A percentile compares a stretch with the other conserved stretches of the same genome.
These are phyloP conservation scores for Diorhabda elongata DNA, from an alignment of 1,140 invertebrate species.

Conservation along the genomic window DNA sequence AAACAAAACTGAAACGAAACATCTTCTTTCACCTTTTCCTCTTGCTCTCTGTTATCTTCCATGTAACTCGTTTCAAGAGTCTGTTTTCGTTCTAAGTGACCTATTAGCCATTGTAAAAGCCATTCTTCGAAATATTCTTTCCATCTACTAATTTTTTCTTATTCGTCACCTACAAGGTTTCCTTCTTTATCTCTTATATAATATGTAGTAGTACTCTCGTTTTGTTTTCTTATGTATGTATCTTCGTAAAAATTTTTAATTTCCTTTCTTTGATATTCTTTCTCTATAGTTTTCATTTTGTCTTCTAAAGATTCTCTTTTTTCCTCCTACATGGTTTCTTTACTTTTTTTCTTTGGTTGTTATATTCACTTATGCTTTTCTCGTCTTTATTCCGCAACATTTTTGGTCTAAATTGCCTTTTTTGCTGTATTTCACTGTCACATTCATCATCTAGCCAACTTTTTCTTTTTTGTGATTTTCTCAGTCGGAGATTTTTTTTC, in stretches of 20 bases:
- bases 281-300: neutral
- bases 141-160: neutral
- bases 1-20: too few relatives aligned
- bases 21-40: too few relatives aligned
- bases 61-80: too few relatives aligned
- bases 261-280: neutral
- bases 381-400: neutral
- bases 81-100: too few relatives aligned
- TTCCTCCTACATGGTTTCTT: neutral
- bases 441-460: neutral
- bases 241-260: neutral
- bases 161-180: neutral
- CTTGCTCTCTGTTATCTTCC: too few relatives aligned
- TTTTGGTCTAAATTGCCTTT: neutral
- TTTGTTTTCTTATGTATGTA: neutral
- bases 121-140: neutral
- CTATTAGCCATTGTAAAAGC: too few relatives aligned
- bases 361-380: neutral
- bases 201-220: neutral
- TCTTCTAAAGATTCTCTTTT: neutral
- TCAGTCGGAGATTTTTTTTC: neutral
- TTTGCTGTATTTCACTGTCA: neutral
- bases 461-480: neutral
- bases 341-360: neutral
- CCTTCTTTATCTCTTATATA: neutral